Evolutionary conservation across 2,888 invertebrate genomes (phyloP).

Genomic region (Lypha dubia): DNA sequence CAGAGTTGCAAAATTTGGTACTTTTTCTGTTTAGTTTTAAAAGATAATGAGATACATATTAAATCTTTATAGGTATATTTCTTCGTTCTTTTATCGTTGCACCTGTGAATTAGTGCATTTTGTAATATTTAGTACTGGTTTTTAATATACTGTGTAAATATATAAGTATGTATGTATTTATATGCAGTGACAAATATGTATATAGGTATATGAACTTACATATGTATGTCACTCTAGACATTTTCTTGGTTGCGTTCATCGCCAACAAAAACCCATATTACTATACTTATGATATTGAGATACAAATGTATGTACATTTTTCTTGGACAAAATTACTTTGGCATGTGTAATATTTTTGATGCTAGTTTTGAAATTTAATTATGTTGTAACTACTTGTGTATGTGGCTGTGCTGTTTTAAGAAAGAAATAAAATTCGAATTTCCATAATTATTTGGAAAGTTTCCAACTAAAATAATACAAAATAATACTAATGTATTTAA

Average conservation of each 20-base stretch:
- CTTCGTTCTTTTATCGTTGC: constrained; percentile 26
- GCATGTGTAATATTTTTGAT: neutral
- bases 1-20: constrained; percentile 59
- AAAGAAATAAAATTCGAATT: too few species aligned
- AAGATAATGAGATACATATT: constrained; percentile 29
- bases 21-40: constrained; percentile 25
- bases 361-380: too few species aligned
- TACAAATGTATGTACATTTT: neutral
- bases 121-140: constrained; percentile 28
- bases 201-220: neutral
- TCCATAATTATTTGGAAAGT: too few species aligned
- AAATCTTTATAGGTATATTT: neutral
- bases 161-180: neutral
- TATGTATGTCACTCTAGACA: neutral
- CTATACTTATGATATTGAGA: neutral
- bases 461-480: too few species aligned
- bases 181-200: neutral
- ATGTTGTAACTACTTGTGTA: too few species aligned
- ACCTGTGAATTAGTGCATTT: constrained; percentile 53
- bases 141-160: neutral
- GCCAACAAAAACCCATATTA: neutral
- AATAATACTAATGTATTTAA: too few species aligned
- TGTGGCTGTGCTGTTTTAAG: too few species aligned
- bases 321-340: neutral
- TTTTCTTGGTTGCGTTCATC: neutral